Evolutionary conservation across 2,113 vertebrate genomes (phyloP), one percentile per base, ranked within the genome.

Genomic region (Pungitius pungitius): DNA sequence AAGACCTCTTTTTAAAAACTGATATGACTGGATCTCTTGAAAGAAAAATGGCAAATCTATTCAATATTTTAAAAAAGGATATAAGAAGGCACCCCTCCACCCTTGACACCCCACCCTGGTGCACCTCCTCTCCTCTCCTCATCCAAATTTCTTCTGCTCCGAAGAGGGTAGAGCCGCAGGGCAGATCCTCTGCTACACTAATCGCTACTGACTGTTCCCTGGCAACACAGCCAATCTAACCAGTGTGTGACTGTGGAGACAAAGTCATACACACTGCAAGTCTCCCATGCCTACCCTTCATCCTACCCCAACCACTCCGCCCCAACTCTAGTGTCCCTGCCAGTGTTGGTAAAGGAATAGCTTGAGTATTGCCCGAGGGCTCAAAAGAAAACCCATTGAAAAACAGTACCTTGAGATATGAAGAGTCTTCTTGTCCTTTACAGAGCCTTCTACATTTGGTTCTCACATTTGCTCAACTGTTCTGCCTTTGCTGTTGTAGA

Each of bases 181-280:
- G 96, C 96, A 97, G 95, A 96, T 95, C 96, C 93, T 95, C 92
- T 88, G 92, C 95, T 93, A 95, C 95, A 95, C 95, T 98, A 97
- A 98, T 97, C 94, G 94, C 91, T 97, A 96, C 93, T 98, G 96
- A 98, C 96, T 96, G 96, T 95, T 97, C 94, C 95, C 92, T 94
- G 93, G 96, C 96, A 96, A 95, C 95, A 94, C 92, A 63, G 91
- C 95, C 94, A 93, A 94, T 96, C 95, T 95, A 95, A 95, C 93
- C 94, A 95, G 94, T 92, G 95, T 94, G 91, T 88, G 83, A 93
- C 94, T n/a, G n/a, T n/a, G 90, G 91, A 93, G 88, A 93, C 94
- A 94, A 95, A 95, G 92, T 94, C 94, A 91, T 94, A 93, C 92
- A 78, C 27, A 92, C 8, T 91, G 93, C 88, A 87, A 93, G 91